Evolutionary conservation across 2,113 vertebrate genomes (phyloP).

Genomic region (Progne subis): DNA sequence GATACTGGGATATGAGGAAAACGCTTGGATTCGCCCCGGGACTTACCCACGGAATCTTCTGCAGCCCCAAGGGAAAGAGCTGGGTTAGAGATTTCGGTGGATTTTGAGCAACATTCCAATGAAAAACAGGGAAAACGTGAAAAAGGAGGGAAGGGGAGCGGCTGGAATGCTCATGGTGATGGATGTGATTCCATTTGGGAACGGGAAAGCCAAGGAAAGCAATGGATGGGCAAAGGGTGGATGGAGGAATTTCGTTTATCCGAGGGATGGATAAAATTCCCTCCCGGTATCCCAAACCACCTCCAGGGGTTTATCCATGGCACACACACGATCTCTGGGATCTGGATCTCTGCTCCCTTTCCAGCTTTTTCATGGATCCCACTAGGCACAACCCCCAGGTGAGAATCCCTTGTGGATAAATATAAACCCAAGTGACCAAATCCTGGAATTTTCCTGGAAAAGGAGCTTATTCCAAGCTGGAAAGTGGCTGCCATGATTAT

Average conservation of each 20-base stretch:
- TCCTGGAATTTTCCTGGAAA: neutral
- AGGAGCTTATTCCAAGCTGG: rapidly evolving
- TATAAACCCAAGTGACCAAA: rapidly evolving
- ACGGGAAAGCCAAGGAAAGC: neutral
- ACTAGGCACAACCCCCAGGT: rapidly evolving
- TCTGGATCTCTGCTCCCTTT: rapidly evolving
- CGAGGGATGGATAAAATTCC: neutral
- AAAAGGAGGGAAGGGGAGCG: neutral
- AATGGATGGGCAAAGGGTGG: rapidly evolving
- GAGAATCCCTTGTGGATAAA: neutral
- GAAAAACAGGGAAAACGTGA: neutral
- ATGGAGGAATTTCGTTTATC: neutral
- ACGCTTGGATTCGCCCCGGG: neutral
- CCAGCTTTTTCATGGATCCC: neutral
- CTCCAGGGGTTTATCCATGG: neutral
- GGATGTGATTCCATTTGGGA: neutral
- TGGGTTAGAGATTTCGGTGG: neutral
- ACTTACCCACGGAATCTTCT: conserved; percentile 61
- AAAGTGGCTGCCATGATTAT: neutral
- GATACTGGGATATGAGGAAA: neutral
- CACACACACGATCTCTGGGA: rapidly evolving
- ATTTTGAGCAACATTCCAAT: neutral
- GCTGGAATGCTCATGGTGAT: neutral
- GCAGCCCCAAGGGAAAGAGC: conserved; percentile 42
- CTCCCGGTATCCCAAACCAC: neutral